A percentile compares a stretch with the other conserved stretches of the same genome.
phyloP scores from a whole-genome alignment of 92 coral and sea anemone species.

The Palythoa grandis region DNA sequence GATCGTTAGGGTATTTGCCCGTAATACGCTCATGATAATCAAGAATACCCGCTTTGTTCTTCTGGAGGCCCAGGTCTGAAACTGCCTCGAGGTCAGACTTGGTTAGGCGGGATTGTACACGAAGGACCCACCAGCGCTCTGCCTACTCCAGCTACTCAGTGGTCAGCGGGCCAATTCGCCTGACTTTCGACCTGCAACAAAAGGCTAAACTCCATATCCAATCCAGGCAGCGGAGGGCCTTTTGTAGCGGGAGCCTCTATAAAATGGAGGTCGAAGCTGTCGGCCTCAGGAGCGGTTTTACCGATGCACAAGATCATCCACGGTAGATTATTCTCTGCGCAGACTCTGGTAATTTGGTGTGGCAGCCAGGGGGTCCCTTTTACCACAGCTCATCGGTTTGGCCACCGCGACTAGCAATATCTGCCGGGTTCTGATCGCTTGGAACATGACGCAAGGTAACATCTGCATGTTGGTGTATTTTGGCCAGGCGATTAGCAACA shows the following conservation, averaged over 20 bases:
- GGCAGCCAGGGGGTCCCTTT: background rate
- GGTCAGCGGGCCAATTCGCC: conserved; percentile 4
- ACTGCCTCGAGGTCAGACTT: no score
- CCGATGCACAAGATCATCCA: background rate
- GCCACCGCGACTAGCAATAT: no score
- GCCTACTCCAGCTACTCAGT: background rate
- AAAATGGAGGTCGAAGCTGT: conserved; percentile 1
- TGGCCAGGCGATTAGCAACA: background rate
- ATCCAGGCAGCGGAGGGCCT: background rate
- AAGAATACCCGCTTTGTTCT: background rate
- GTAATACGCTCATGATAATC: background rate
- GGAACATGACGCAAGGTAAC: background rate
- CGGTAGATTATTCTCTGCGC: background rate
- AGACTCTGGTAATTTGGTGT: background rate
- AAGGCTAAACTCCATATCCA: conserved; percentile 3
- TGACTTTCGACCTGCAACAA: conserved; percentile 3
- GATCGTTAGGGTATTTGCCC: background rate
- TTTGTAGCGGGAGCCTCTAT: background rate
- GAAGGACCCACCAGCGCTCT: background rate
- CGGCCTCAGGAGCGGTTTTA: background rate
- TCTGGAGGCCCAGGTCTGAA: background rate
- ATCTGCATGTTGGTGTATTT: background rate
- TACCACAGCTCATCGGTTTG: background rate
- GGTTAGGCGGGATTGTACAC: background rate
- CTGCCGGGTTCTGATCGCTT: background rate